Evolutionary conservation across 2,797 vertebrate species (phyloP), one percentile per base, ranked within the genome.

Genomic region (Parauchenoglanis punctatus): DNA sequence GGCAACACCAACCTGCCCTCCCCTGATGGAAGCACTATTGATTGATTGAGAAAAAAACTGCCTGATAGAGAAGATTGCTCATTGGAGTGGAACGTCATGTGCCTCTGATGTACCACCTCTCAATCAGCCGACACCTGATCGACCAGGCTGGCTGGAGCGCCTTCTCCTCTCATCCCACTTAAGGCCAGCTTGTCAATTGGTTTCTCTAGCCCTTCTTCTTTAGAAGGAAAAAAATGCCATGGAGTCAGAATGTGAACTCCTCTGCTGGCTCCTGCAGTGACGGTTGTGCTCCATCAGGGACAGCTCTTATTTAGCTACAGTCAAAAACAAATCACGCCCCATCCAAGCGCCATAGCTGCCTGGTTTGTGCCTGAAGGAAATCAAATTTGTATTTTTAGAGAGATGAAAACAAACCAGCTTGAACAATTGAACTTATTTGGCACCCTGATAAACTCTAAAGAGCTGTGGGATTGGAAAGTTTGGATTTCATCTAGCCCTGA

Each of bases 51-150:
- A 95, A 95, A 95, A 95, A 95, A 91, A 94, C 92, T 93, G 93
- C 95, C 94, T 94, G 95, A 96, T 95, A 94, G 94, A 93, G 93
- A 92, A 94, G 94, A 95, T 95, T 95, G 95, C 92, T 95, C 95
- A 95, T 95, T 91, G 94, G 94, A 93, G 94, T 94, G 94, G 93
- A 95, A 94, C 91, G 91, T 94, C 95, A 95, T 95, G 95, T 92
- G 87, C 92, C 93, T 94, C 92, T 93, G 92, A 94, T 94, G 94
- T 92, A 93, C 94, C 91, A 92, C 92, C 92, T 94, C 90, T 94
- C 93, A 94, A 94, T 93, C 94, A 91, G 89, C 92, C 91, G 87
- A 88, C 92, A 92, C 90, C 92, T 90, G 86, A 95, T 95, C 93
- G 92, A 95, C 94, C 94, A 90, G 83, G 7, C 56, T 67, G 80